Base-by-base conservation (phyloP, 2,113 vertebrate genomes). In the Euleptes europaea region DNA sequence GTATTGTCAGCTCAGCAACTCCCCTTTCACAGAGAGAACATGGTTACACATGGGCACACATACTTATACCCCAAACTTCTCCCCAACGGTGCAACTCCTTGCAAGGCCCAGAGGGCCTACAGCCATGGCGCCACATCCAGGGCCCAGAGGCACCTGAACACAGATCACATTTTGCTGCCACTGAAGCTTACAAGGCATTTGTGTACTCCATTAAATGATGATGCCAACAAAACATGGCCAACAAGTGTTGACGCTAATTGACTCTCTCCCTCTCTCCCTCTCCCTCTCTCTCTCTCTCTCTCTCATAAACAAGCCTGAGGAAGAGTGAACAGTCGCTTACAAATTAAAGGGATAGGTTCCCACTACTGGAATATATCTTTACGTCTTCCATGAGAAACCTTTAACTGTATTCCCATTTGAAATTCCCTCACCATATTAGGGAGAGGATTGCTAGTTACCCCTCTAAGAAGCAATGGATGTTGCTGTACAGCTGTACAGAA, bases 1-100 rank as follows among this genome's bases (percentile, higher is more conserved):
- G 67, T 88, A 88, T 78, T 47, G 77, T 89, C 87, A 89, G 86
- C 82, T 81, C 83, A 88, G 89, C 86, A 1, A 3, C 85, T 67
- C 7, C 35, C 70, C 87, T 54, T 3, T 86, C 80, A 40, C 67
- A 33, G 51, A 35, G 70, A 82, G n/a, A 66, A 83, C 83, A 66
- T 44, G 44, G 44, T 44, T 54, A 14, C 51, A 2, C 51, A 54
- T 3, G 15, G 15, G 15, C 15, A 54, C 9, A 9, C 4, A 44
- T 44, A 44, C 44, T 9, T 44, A 44, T 9, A 14, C 51, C 14
- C 1, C 51, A 54, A 54, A 54, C 13, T 17, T 17, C 51, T 54
- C 13, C 51, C 51, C 13, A 54, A 44, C 19, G 23, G 86, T 73
- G 23, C 69, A 90, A 90, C 70, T 63, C 86, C 90, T 71, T 85